A percentile compares a stretch with the other conserved stretches of the same genome.
phyloP scores from a whole-genome alignment of 2,888 invertebrate species.

The Thecocarcelia acutangulata region DNA sequence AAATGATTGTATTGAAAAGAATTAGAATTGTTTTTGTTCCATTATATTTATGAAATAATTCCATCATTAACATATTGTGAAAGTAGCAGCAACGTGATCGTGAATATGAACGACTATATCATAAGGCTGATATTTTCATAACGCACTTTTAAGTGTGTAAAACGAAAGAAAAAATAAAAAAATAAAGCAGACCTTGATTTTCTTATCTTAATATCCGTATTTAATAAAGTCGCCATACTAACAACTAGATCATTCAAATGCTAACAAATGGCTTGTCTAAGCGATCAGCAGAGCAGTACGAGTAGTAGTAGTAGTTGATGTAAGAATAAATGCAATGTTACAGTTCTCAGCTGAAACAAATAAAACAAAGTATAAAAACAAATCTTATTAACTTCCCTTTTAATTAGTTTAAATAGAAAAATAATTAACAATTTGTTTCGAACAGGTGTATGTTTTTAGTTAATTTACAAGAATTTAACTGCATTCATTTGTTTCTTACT shows the following conservation, averaged over 20 bases:
- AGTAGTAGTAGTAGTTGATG: no score
- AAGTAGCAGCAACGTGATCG: slow-evolving; percentile 32
- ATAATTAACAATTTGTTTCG: not conserved
- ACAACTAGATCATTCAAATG: no score
- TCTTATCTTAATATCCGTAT: slow-evolving; percentile 40
- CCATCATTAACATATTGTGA: slow-evolving; percentile 26
- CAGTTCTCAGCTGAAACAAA: slow-evolving; percentile 5
- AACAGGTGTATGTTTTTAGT: slow-evolving; percentile 24
- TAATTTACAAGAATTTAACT: not conserved
- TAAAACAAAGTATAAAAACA: no score
- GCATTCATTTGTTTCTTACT: no score
- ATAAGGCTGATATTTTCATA: slow-evolving; percentile 19
- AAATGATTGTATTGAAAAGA: not conserved
- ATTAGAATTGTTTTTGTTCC: not conserved
- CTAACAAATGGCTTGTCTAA: no score
- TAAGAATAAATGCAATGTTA: slow-evolving; percentile 14
- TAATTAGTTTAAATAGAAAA: slow-evolving; percentile 2
- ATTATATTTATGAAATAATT: not conserved
- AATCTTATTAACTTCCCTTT: slow-evolving; percentile 27
- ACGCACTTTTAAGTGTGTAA: slow-evolving; percentile 36
- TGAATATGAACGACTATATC: not conserved
- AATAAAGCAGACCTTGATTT: slow-evolving; percentile 38
- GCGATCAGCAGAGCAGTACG: no score
- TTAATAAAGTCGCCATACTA: slow-evolving; percentile 9
- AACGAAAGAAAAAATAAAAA: no score